Percentiles rank a stretch among this genome's conserved stretches.
These are phyloP conservation scores for Ceratoteleas bidentatus DNA, from an alignment of 1,140 invertebrate genomes.

Conservation along the genomic window DNA sequence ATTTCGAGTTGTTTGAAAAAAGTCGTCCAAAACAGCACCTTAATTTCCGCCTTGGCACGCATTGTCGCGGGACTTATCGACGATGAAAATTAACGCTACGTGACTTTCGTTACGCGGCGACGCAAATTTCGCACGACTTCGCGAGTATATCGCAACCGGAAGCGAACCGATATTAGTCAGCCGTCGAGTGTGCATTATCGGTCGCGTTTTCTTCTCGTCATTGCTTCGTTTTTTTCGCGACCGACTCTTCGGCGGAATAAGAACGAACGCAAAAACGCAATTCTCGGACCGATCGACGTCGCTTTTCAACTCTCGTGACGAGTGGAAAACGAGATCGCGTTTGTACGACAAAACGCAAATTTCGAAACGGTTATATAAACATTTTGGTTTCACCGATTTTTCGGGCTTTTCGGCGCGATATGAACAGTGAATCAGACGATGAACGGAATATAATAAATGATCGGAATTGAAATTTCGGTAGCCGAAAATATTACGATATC, in stretches of 20 bases:
- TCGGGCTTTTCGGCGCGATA: too few relatives aligned
- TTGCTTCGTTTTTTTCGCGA: constrained; percentile 2
- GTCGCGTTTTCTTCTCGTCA: constrained; percentile 25
- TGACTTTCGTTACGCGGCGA: constrained; percentile 33
- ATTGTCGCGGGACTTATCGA: background rate
- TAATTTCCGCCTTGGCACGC: too few relatives aligned
- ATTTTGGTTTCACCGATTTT: too few relatives aligned
- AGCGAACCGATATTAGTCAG: constrained; percentile 28
- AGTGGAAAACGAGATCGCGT: too few relatives aligned
- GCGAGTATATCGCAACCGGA: constrained; percentile 39
- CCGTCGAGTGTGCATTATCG: background rate
- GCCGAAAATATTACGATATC: constrained; percentile 28
- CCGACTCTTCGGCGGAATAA: too few relatives aligned
- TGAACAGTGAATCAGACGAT: background rate
- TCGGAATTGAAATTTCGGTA: constrained; percentile 18
- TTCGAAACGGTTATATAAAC: background rate
- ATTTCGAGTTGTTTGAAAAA: too few relatives aligned
- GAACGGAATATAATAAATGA: background rate
- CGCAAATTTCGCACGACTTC: constrained; percentile 8
- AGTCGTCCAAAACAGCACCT: too few relatives aligned
- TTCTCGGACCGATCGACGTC: too few relatives aligned
- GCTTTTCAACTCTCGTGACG: too few relatives aligned
- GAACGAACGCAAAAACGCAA: background rate
- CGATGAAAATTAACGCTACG: constrained; percentile 39
- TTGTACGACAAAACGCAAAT: too few relatives aligned